phyloP scores from a whole-genome alignment of 2,888 invertebrate genomes.

The Drosophila peninsularis region DNA sequence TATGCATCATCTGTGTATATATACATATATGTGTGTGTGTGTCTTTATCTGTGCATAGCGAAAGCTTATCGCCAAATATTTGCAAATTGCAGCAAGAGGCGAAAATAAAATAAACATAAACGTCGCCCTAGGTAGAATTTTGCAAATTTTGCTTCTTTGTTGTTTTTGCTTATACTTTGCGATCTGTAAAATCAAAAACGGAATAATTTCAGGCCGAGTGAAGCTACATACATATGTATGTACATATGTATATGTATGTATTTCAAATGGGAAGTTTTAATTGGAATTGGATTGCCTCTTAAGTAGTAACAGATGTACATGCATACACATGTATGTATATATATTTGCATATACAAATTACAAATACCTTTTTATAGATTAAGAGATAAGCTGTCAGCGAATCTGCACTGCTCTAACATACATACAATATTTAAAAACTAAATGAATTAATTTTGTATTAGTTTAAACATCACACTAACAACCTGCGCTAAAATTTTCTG shows the following conservation, averaged over 20 bases:
- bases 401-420: neutral
- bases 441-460: too few species aligned
- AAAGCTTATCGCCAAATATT: constrained; percentile 26
- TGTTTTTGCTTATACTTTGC: neutral
- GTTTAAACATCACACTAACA: too few species aligned
- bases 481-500: too few species aligned
- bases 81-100: constrained; percentile 6
- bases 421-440: too few species aligned
- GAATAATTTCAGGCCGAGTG: too few species aligned
- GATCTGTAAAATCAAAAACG: neutral
- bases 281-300: neutral
- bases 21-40: neutral
- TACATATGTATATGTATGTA: too few species aligned
- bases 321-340: neutral
- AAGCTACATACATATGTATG: too few species aligned
- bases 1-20: constrained; percentile 3
- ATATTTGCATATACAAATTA: neutral
- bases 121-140: neutral
- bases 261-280: neutral
- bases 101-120: constrained; percentile 4
- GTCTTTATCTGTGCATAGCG: neutral
- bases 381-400: neutral
- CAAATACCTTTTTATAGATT: neutral
- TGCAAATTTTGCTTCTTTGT: constrained; percentile 8
- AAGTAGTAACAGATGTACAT: neutral